Evolutionary conservation across 1,140 invertebrate genomes (phyloP).

Genomic region (Solenopsis fugax): DNA sequence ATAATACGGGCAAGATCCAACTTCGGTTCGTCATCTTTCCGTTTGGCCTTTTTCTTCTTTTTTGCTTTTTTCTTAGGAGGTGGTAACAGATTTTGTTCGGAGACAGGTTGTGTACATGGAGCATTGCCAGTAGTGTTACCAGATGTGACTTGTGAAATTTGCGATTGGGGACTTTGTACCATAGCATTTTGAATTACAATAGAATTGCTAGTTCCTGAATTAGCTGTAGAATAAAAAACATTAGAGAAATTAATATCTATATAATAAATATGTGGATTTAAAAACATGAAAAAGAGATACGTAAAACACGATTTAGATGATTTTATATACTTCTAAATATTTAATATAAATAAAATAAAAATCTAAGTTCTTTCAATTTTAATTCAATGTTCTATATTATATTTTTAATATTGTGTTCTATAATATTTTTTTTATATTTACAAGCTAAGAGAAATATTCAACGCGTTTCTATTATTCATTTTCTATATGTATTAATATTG

Average conservation of each 20-base stretch:
- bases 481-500: neutral
- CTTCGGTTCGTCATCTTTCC: slow-evolving; percentile 87
- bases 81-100: slow-evolving; percentile 84
- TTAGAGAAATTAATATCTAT: neutral
- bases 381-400: neutral
- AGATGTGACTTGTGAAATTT: slow-evolving; percentile 82
- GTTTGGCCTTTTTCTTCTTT: slow-evolving; percentile 86
- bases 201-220: slow-evolving; percentile 81
- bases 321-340: slow-evolving; percentile 2
- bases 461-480: neutral
- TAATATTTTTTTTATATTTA: neutral
- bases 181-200: slow-evolving; percentile 86
- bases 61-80: slow-evolving; percentile 86
- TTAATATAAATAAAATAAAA: slow-evolving; percentile 29
- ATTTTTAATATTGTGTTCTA: neutral
- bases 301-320: neutral
- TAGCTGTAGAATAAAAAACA: slow-evolving; percentile 76
- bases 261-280: neutral
- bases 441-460: neutral
- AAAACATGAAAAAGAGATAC: neutral
- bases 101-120: slow-evolving; percentile 78
- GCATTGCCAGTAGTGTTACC: slow-evolving; percentile 77
- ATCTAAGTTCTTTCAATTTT: neutral
- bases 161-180: slow-evolving; percentile 85
- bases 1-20: slow-evolving; percentile 88